These are phyloP conservation scores for Apolygus lucorum DNA, from an alignment of 1,140 invertebrate species.

Conservation along the genomic window DNA sequence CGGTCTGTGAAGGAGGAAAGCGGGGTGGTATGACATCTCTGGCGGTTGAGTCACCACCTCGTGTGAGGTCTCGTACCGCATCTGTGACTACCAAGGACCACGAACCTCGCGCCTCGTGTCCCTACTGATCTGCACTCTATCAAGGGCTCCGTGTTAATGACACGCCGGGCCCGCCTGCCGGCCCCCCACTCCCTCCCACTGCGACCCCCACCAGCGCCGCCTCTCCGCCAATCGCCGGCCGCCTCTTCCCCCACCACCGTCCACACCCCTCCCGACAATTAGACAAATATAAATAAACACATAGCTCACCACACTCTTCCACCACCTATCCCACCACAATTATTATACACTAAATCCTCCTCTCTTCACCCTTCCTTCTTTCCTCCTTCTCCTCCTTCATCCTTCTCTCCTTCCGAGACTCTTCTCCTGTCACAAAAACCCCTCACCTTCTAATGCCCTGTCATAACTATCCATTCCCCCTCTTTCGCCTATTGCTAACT, in stretches of 20 bases:
- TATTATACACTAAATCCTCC: constrained; percentile 13
- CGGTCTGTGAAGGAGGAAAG: constrained; percentile 45
- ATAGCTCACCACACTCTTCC: constrained; percentile 21
- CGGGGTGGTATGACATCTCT: constrained; percentile 32
- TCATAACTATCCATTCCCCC: constrained; percentile 14
- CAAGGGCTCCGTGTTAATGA: constrained; percentile 19
- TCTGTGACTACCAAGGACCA: constrained; percentile 17
- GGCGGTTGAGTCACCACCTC: constrained; percentile 26
- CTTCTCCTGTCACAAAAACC: background rate
- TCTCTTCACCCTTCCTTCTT: background rate
- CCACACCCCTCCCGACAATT: constrained; percentile 20
- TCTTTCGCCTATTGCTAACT: too few species aligned
- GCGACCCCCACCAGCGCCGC: background rate
- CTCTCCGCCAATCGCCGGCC: background rate
- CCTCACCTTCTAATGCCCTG: constrained; percentile 11
- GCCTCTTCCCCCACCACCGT: constrained; percentile 9
- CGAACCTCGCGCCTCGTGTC: constrained; percentile 15
- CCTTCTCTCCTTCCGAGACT: background rate
- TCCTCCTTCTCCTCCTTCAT: background rate
- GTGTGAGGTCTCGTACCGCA: constrained; percentile 21
- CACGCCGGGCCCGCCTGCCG: constrained; percentile 2
- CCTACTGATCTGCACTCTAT: constrained; percentile 11
- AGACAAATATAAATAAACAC: constrained; percentile 24
- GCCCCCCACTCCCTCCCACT: constrained; percentile 1
- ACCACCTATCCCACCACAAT: constrained; percentile 18